Evolutionary conservation across 2,113 vertebrate species (phyloP).

Genomic region (Platichthys flesus): DNA sequence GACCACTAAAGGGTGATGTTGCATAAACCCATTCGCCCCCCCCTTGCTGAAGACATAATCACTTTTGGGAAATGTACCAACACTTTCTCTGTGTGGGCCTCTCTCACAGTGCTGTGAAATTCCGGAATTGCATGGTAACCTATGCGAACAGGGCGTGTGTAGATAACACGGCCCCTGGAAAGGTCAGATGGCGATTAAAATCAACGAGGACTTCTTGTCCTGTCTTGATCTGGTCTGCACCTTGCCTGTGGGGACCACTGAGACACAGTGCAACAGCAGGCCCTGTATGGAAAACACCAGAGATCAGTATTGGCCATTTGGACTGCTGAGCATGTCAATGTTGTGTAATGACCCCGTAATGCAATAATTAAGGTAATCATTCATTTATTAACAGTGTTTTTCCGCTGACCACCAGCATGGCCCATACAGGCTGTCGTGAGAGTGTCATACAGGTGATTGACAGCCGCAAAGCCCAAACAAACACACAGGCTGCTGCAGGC

Average conservation of each 20-base stretch:
- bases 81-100: too few relatives aligned
- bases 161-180: slow-evolving; percentile 2
- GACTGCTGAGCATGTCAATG: not conserved
- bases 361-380: slow-evolving; percentile 30
- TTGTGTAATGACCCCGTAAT: slow-evolving; percentile 13
- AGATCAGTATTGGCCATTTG: slow-evolving; percentile 1
- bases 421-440: not conserved
- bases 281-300: slow-evolving; percentile 7
- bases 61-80: not conserved
- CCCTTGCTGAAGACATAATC: slow-evolving; percentile 9
- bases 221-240: slow-evolving; percentile 28
- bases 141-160: slow-evolving; percentile 9
- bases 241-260: slow-evolving; percentile 29
- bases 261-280: slow-evolving; percentile 32
- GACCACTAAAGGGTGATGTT: slow-evolving; percentile 1
- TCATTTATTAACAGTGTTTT: slow-evolving; percentile 29
- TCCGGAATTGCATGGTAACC: slow-evolving; percentile 19
- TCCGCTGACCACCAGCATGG: not conserved
- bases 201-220: not conserved
- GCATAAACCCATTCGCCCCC: slow-evolving; percentile 26
- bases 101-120: slow-evolving; percentile 58
- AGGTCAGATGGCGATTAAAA: slow-evolving; percentile 15
- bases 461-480: not conserved
- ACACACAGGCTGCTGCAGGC: slow-evolving; percentile 2
- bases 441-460: slow-evolving; percentile 1